Evolutionary conservation across 2,113 vertebrate species (phyloP).

Genomic region (Bagarius yarrelli): DNA sequence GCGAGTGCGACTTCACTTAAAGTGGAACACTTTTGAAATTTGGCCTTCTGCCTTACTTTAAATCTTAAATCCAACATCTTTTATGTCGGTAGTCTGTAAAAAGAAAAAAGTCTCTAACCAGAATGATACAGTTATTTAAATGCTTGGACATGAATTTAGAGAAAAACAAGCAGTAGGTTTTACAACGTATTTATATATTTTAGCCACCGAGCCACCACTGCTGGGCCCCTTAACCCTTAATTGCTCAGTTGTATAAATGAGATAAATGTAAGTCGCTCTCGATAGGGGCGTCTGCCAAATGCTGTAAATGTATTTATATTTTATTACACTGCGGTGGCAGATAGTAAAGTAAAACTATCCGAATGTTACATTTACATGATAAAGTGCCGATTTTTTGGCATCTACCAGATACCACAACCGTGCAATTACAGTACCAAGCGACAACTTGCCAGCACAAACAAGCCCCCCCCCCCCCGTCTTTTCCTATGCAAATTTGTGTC

Average conservation of each 20-base stretch:
- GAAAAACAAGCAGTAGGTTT: neutral
- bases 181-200: too few relatives aligned
- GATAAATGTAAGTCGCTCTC: too few relatives aligned
- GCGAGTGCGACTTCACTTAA: constrained; percentile 4
- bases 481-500: neutral
- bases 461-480: too few relatives aligned
- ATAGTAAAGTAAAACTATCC: neutral
- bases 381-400: neutral
- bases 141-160: neutral
- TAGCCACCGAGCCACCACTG: too few relatives aligned
- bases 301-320: too few relatives aligned
- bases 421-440: too few relatives aligned
- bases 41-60: constrained; percentile 18
- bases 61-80: constrained; percentile 18
- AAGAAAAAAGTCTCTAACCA: neutral
- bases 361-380: neutral
- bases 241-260: too few relatives aligned
- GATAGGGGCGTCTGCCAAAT: too few relatives aligned
- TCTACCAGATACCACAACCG: neutral
- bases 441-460: neutral
- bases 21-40: constrained; percentile 30
- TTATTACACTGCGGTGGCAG: neutral
- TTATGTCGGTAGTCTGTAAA: neutral
- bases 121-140: neutral
- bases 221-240: too few relatives aligned